Conservation (phyloP, 2,113 vertebrate species). For the Cebus imitator region DNA sequence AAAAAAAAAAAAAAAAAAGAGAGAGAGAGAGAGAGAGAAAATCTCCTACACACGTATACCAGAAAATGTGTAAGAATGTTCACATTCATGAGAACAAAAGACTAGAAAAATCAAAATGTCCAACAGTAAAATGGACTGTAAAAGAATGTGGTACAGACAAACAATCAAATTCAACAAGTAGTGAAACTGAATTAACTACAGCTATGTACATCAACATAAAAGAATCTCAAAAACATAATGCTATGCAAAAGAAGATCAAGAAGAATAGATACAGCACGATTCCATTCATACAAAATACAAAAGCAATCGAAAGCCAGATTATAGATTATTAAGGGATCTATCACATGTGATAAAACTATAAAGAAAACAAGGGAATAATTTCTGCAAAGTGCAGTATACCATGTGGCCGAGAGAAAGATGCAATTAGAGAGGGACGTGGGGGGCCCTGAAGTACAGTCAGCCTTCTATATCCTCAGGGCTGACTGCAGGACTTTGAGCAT, state of each 20-base stretch:
- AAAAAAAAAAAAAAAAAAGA: no score
- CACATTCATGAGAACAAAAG: not conserved
- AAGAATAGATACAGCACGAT: not conserved
- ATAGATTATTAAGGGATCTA: not conserved
- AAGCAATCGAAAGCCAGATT: slow-evolving; percentile 1
- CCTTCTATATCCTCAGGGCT: not conserved
- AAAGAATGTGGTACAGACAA: not conserved
- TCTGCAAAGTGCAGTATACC: not conserved
- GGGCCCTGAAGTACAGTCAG: not conserved
- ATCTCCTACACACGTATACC: not conserved
- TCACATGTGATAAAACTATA: not conserved
- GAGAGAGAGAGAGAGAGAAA: not conserved
- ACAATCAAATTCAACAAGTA: not conserved
- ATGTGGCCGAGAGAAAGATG: not conserved
- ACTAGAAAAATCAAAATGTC: not conserved
- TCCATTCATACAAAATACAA: not conserved
- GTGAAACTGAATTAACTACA: not conserved
- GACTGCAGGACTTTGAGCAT: not conserved
- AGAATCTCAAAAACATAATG: not conserved
- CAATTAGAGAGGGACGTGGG: not conserved
- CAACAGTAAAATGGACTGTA: not conserved
- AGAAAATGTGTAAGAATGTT: not conserved
- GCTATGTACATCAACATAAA: not conserved
- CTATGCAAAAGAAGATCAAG: not conserved
- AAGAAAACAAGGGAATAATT: not conserved